These are phyloP conservation scores for Disparrhopalites patrizii DNA, from an alignment of 2,888 invertebrate species.

Conservation along the genomic window DNA sequence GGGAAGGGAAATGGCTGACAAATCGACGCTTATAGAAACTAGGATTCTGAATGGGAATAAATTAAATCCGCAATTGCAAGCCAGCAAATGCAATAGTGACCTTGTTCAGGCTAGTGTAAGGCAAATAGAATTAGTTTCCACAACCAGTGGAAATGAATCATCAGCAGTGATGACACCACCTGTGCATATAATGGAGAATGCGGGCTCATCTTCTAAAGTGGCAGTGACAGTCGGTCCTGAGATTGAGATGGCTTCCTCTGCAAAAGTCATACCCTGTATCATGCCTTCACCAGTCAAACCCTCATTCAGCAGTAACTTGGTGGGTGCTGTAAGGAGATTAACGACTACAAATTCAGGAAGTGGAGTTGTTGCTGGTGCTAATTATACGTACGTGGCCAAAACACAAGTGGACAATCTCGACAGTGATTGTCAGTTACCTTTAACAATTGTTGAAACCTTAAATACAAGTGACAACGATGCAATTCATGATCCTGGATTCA, in stretches of 20 bases:
- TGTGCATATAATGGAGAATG: conserved; percentile 30
- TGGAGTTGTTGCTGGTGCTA: conserved; percentile 29
- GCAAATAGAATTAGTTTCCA: conserved; percentile 25
- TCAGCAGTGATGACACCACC: conserved; percentile 42
- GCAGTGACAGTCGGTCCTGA: conserved; percentile 30
- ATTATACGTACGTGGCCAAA: conserved; percentile 36
- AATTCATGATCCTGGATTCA: conserved; percentile 45
- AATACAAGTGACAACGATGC: conserved; percentile 46
- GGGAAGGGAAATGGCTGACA: conserved; percentile 58
- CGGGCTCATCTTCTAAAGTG: conserved; percentile 15
- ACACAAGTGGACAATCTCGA: conserved; percentile 28
- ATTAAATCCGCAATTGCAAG: conserved; percentile 1
- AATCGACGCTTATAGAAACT: conserved; percentile 67
- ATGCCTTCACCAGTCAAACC: conserved; percentile 37
- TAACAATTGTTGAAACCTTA: conserved; percentile 25
- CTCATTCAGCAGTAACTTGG: conserved; percentile 22
- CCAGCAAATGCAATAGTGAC: conserved; percentile 6
- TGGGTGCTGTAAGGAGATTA: conserved; percentile 25
- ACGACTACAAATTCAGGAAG: conserved; percentile 18
- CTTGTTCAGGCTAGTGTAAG: conserved; percentile 7
- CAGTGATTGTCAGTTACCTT: conserved; percentile 14
- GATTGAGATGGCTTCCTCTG: conserved; percentile 19
- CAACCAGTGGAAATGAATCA: conserved; percentile 34
- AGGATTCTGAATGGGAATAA: conserved; percentile 49
- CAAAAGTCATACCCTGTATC: conserved; percentile 23